phyloP scores from a whole-genome alignment of 2,797 vertebrate species.

The Macropodus opercularis region DNA sequence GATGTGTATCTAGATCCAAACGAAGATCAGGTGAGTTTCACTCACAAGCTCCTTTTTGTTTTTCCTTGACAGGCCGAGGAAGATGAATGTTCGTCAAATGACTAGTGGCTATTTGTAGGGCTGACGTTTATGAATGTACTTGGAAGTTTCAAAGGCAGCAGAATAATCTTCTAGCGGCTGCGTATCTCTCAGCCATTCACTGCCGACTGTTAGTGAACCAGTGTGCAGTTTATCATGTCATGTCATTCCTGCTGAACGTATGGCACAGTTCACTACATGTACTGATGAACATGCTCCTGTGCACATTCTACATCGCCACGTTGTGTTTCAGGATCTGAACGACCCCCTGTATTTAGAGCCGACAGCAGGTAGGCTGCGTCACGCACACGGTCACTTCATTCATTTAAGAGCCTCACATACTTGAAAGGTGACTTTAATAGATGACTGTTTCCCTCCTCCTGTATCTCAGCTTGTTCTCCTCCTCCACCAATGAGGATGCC shows the following conservation, averaged over 20 bases:
- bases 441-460: conserved; percentile 4
- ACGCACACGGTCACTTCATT: background rate
- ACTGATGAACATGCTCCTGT: background rate
- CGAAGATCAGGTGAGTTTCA: conserved; percentile 74
- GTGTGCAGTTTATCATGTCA: too few relatives aligned
- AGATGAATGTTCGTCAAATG: background rate
- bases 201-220: too few relatives aligned
- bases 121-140: too few relatives aligned
- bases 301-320: background rate
- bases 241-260: too few relatives aligned
- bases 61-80: background rate
- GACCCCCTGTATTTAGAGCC: conserved; percentile 82
- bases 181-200: too few relatives aligned
- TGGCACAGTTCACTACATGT: background rate
- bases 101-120: too few relatives aligned
- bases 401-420: background rate
- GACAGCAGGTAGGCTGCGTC: conserved; percentile 62
- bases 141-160: too few relatives aligned
- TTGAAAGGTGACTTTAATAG: background rate
- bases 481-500: conserved; percentile 33
- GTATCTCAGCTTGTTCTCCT: conserved; percentile 59
- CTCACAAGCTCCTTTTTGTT: background rate
- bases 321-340: conserved; percentile 66
- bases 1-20: conserved; percentile 85
- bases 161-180: too few relatives aligned